These are phyloP conservation scores for Phylloscopus collybita DNA, from an alignment of 2,797 vertebrate genomes.

Conservation along the genomic window DNA sequence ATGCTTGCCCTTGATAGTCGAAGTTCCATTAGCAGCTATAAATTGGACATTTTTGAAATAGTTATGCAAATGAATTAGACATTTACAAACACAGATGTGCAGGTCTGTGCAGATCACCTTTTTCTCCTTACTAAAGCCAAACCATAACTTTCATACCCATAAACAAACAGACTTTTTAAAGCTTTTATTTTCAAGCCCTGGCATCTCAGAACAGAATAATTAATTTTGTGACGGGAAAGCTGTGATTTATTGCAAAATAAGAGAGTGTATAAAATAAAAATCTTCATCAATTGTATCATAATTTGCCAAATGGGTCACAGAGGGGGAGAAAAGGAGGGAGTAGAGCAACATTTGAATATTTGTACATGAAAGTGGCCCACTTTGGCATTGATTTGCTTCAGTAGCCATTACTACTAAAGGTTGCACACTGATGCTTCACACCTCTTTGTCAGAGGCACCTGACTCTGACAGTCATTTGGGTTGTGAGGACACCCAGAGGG, in stretches of 20 bases:
- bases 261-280: background rate
- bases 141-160: background rate
- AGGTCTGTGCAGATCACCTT: background rate
- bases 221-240: background rate
- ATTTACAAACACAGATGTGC: background rate
- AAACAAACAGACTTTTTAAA: background rate
- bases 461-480: background rate
- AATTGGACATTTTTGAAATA: slow-evolving; percentile 13
- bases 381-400: background rate
- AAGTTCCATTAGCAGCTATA: slow-evolving; percentile 4
- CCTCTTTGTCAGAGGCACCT: background rate
- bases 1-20: background rate
- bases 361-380: background rate
- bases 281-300: background rate
- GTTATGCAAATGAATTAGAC: slow-evolving; percentile 16
- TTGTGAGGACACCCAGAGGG: background rate
- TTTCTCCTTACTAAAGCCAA: background rate
- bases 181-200: background rate
- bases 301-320: background rate
- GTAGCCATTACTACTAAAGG: background rate
- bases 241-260: background rate
- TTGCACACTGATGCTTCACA: background rate
- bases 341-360: background rate
- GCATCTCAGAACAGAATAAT: background rate
- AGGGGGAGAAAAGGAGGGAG: background rate